These are phyloP conservation scores for Reticulitermes speratus DNA, from an alignment of 1,140 invertebrate genomes.

Conservation along the genomic window DNA sequence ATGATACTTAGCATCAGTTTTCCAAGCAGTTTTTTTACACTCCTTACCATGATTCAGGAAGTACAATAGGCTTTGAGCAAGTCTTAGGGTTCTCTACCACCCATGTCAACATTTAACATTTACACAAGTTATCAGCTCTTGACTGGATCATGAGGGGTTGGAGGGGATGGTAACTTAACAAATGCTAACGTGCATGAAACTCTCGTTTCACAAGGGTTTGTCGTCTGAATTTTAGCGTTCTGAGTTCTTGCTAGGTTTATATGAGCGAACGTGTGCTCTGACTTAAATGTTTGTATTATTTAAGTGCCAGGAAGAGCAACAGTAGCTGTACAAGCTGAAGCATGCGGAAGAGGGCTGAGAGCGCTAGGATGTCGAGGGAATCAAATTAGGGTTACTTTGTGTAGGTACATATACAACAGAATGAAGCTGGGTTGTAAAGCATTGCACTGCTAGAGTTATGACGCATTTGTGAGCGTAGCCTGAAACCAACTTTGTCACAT, in stretches of 20 bases:
- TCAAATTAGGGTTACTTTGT: neutral
- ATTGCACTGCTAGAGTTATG: neutral
- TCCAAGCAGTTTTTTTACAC: neutral
- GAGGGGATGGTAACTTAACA: neutral
- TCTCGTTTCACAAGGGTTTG: neutral
- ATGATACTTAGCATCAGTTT: no score
- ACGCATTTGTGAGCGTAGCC: neutral
- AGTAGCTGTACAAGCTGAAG: neutral
- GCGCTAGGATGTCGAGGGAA: neutral
- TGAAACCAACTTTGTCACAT: neutral
- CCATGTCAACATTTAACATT: neutral
- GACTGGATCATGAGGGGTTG: neutral
- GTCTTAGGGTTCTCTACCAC: neutral
- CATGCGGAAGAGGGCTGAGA: neutral
- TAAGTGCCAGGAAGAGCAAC: neutral
- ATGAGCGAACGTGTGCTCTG: neutral
- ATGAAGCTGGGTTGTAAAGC: neutral
- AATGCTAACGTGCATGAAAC: neutral
- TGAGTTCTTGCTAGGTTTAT: neutral
- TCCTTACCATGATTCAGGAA: neutral
- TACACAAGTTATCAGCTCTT: conserved; percentile 4
- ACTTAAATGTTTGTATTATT: conserved; percentile 18
- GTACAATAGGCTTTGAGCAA: neutral
- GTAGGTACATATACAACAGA: neutral
- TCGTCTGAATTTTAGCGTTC: conserved; percentile 16